Evolutionary conservation across 2,797 vertebrate species (phyloP), one percentile per base, ranked within the genome.

Genomic region (Amniataba percoides): DNA sequence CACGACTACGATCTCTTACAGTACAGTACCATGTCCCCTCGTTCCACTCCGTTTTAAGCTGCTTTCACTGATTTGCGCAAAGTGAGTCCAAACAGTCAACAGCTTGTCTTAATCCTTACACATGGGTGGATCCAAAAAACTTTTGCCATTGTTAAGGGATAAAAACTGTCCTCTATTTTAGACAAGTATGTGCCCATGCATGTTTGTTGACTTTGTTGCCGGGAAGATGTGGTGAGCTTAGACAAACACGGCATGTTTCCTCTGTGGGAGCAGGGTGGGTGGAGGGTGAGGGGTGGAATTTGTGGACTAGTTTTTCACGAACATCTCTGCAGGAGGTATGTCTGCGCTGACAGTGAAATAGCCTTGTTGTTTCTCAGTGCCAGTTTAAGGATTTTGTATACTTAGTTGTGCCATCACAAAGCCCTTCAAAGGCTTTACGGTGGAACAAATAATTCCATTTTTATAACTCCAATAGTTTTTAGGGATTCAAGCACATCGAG

Each of bases 131-230:
- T 88, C 88, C 83, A 73, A 70, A 70, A 81, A 80, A 49, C 55
- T 12, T 83, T 83, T 72, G 78, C 86, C 83, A 82, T 85, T 89
- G 84, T 88, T 88, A 49, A 76, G 60, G 87, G 69, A 84, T 89
- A 78, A 85, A 57, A 91, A 77, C 77, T 66, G 74, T 82, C 81
- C 78, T 88, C 87, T 81, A 71, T 87, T 90, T 86, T 79, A 71
- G 72, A 87, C 77, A 77, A 80, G 83, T 92, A 88, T 91, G 83
- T 89, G 90, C 87, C 91, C 82, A 69, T 90, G 80, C 91, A 91
- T 85, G 93, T 92, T 92, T 90, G 88, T 92, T 94, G 90, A 91
- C 84, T 87, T 88, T 93, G 81, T 89, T 80, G 80, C 77, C 77
- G 64, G 74, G 85, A 88, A 83, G 83, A 89, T 93, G 87, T 83